Base-by-base conservation (phyloP, 2,888 invertebrate species). In the Lithophane semibrunnea region DNA sequence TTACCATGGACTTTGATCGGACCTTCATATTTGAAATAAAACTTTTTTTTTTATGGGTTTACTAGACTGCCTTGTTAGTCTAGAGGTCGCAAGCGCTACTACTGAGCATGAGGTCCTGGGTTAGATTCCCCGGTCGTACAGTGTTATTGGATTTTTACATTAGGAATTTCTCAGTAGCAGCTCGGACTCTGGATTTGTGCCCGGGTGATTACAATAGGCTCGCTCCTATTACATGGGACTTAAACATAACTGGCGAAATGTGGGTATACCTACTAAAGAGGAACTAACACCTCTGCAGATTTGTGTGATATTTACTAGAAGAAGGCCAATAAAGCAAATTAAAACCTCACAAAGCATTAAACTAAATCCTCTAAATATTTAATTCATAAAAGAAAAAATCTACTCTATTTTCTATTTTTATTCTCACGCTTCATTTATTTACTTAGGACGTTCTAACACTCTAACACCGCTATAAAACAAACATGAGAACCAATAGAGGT, bases 401-500 rank as follows among this genome's bases (percentile, higher is more conserved):
- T 24, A 66, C 37, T 52, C 75, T 3, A 61, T 58, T 61, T 37
- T 47, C 60, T 49, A 65, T 82, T 64, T 60, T 65, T 56, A 66
- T 70, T 75, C 63, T n/a, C 37, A 18, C 63, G 56, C 54, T 56
- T 42, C 69, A 54, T 63, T 70, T 77, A 66, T 84, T 83, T 83
- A 75, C 66, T 73, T 70, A 66, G 81, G 61, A 60, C 72, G 8
- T 65, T 61, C 60, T 47, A 47, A 80, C 76, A 71, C 73, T 66
- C 24, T 56, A 54, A 49, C 65, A 74, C 67, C 37, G 37, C 61
- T 69, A 85, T 75, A 80, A 83, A 85, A 86, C 76, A 82, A 82
- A 86, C 75, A 71, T 29, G 63, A 69, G 49, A 69, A 56, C 74
- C 76, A 65, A 82, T 81, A 77, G 66, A 74, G 70, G 75, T 79